Evolutionary conservation across 2,888 invertebrate genomes (phyloP), one percentile per base, ranked within the genome.

Genomic region (Tholera decimalis): DNA sequence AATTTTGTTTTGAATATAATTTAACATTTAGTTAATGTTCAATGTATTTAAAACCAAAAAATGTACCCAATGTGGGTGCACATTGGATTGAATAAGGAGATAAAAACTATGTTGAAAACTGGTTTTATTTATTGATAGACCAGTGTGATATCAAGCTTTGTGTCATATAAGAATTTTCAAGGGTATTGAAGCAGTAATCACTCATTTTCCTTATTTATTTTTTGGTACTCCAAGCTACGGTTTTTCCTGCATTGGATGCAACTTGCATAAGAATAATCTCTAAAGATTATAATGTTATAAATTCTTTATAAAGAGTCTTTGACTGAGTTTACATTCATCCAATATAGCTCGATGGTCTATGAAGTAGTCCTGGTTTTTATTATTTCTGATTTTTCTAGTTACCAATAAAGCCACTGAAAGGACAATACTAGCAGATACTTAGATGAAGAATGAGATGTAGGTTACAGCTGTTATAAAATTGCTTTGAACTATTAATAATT

Each of bases 81-180:
- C n/a, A n/a, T n/a, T n/a, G n/a, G n/a, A n/a, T n/a, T n/a, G n/a
- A n/a, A n/a, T n/a, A n/a, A n/a, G n/a, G n/a, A n/a, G n/a, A n/a
- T n/a, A n/a, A n/a, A n/a, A n/a, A n/a, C n/a, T n/a, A n/a, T n/a
- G n/a, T n/a, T n/a, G 2, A 41, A 57, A 76, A 73, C 71, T 11
- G 43, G 72, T 76, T 68, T 54, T 54, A n/a, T 26, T 65, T 28
- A 20, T 20, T 9, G 39, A 4, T 71, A 35, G 22, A 26, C 11
- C 5, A 43, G 18, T 13, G 28, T 8, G 7, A 8, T 8, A 24
- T 28, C 24, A 41, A 18, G 66, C 41, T 37, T 18, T 20, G 4
- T 33, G 2, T 53, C 15, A 8, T 22, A 15, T 30, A 20, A 46
- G 28, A n/a, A 37, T 44, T 37, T 46, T 72, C 50, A 72, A 72